These are phyloP conservation scores for Oxytorus armatus DNA, from an alignment of 2,888 invertebrate genomes.

Conservation along the genomic window DNA sequence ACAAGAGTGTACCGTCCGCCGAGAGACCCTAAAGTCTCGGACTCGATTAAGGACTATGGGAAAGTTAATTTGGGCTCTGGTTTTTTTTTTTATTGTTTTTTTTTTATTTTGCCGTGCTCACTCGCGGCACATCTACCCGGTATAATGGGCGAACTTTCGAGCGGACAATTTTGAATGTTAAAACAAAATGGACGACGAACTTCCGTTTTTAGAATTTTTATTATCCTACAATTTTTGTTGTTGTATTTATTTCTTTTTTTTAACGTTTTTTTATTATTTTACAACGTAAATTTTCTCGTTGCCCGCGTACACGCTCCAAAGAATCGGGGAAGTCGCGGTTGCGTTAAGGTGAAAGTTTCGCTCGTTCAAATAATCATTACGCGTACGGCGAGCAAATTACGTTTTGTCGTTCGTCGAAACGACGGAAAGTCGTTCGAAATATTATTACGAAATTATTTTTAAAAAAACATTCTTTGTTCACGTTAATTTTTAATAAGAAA, in stretches of 20 bases:
- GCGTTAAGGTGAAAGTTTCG: conserved; percentile 31
- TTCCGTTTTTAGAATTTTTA: not conserved
- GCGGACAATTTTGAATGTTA: not conserved
- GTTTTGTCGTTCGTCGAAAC: not conserved
- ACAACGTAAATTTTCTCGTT: not conserved
- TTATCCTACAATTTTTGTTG: not conserved
- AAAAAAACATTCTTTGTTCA: too few species aligned
- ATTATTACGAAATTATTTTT: too few species aligned
- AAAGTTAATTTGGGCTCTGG: conserved; percentile 6
- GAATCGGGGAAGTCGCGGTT: not conserved
- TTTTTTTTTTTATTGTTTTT: not conserved
- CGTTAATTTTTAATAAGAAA: too few species aligned
- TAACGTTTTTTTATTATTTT: not conserved
- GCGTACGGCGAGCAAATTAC: not conserved
- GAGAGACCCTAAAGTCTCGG: conserved; percentile 22
- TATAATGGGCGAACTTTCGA: not conserved
- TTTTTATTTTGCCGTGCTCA: not conserved
- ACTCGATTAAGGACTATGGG: conserved; percentile 36
- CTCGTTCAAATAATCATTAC: conserved; percentile 21
- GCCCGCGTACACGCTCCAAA: not conserved
- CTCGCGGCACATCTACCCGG: not conserved
- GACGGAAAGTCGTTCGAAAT: not conserved
- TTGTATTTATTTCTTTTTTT: not conserved
- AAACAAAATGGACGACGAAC: not conserved
- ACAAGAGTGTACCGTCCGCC: too few species aligned